Evolutionary conservation across 2,797 vertebrate genomes (phyloP), one percentile per base, ranked within the genome.

Genomic region (Melopsittacus undulatus): DNA sequence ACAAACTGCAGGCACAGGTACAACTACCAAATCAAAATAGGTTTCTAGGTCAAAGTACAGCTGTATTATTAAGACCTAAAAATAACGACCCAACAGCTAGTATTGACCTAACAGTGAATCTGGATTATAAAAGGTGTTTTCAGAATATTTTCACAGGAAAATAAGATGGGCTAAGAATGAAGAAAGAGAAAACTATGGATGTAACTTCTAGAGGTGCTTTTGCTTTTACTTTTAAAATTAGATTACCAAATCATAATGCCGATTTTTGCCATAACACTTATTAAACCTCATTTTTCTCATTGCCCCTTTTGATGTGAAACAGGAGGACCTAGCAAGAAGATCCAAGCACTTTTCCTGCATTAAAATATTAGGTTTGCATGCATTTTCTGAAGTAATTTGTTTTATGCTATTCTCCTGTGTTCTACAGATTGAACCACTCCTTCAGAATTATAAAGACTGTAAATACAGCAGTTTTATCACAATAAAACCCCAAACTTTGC

Each of bases 31-130:
- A 78, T 23, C 11, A 3, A 92, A 90, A 59, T 18, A 34, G 81
- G 80, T 93, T 93, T 94, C 90, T 92, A 76, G 83, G 88, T 90
- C 94, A 87, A 84, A 89, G 59, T 51, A 90, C 48, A 89, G 74
- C 51, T 92, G 67, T 43, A 54, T 57, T 46, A 38, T 27, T 69
- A 27, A 78, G 63, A 49, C 70, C 90, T 92, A 89, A 89, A 92
- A 93, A 73, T 23, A 66, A 34, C 72, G 78, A 32, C 23, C 42
- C 54, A 59, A 81, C 76, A 94, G 76, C 76, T 83, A 85, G 46
- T 2, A 48, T 9, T 86, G 89, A 91, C 73, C 85, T 89, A 72
- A 18, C 15, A 36, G 18, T 9, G 30, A 63, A n/a, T 86, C 51
- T 15, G 36, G 66, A 69, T 92, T 83, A 75, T 17, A 69, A 66